Percentiles rank a stretch among this genome's conserved stretches.
phyloP scores from a whole-genome alignment of 2,113 vertebrate genomes.

The Chinchilla lanigera region DNA sequence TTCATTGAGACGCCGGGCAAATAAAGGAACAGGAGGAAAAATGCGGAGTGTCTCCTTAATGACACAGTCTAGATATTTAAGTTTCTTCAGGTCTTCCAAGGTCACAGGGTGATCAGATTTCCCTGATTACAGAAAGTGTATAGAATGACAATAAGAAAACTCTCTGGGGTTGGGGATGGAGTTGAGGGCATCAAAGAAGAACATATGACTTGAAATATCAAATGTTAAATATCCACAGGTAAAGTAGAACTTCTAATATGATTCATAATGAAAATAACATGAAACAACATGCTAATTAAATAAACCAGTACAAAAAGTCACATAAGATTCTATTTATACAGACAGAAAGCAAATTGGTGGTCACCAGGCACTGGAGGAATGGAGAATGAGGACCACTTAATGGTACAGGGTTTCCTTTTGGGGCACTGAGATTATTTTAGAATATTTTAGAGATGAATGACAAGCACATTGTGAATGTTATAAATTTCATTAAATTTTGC shows the following conservation, averaged over 20 bases:
- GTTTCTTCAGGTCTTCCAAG: constrained; percentile 92
- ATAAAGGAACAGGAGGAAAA: constrained; percentile 95
- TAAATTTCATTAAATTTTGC: neutral
- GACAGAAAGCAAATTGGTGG: neutral
- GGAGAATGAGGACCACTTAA: neutral
- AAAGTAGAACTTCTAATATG: neutral
- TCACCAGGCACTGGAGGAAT: neutral
- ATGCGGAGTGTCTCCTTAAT: constrained; percentile 95
- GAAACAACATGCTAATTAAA: neutral
- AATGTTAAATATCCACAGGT: neutral
- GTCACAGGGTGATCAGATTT: constrained; percentile 86
- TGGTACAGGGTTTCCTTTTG: neutral
- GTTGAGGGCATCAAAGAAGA: neutral
- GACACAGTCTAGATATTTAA: constrained; percentile 95
- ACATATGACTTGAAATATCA: neutral
- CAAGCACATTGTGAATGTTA: neutral
- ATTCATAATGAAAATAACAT: neutral
- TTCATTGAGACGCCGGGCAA: constrained; percentile 90
- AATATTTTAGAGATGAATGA: neutral
- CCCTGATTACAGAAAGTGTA: constrained; percentile 82
- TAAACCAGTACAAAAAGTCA: neutral
- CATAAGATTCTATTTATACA: neutral
- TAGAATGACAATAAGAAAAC: neutral
- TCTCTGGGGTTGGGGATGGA: neutral
- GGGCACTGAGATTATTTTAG: neutral